phyloP scores from a whole-genome alignment of 2,797 vertebrate species.

The Dicrostonyx torquatus region DNA sequence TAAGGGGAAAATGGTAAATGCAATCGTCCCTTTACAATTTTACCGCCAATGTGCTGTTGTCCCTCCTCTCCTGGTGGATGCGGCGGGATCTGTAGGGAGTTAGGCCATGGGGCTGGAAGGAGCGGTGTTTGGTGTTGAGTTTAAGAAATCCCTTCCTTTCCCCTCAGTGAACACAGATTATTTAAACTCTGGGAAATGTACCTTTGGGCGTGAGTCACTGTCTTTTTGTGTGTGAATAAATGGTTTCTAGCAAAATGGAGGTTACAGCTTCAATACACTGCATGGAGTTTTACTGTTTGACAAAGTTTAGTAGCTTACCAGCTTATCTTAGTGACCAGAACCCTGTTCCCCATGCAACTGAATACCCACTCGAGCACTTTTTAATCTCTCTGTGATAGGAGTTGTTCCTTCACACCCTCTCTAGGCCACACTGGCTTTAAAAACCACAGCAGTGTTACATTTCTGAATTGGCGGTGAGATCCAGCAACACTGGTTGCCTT shows the following conservation, averaged over 20 bases:
- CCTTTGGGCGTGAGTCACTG: conserved; percentile 84
- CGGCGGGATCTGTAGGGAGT: conserved; percentile 82
- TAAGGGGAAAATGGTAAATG: conserved; percentile 87
- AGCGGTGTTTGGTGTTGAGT: conserved; percentile 82
- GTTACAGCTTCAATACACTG: conserved; percentile 84
- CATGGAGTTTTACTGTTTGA: conserved; percentile 83
- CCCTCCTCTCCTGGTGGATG: conserved; percentile 61
- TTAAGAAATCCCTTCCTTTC: conserved; percentile 74
- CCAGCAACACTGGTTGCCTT: conserved; percentile 71
- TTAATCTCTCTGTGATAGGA: conserved; percentile 35
- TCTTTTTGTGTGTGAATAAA: conserved; percentile 88
- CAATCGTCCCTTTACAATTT: conserved; percentile 85
- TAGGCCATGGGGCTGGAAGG: conserved; percentile 81
- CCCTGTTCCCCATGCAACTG: neutral
- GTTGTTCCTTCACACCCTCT: neutral
- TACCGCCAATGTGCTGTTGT: conserved; percentile 85
- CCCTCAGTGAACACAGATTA: conserved; percentile 83
- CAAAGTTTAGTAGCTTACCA: conserved; percentile 68
- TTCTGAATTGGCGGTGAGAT: conserved; percentile 35
- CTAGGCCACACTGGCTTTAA: conserved; percentile 18
- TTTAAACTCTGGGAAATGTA: conserved; percentile 87
- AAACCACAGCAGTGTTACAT: neutral
- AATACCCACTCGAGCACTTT: conserved; percentile 55
- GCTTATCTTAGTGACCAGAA: conserved; percentile 62
- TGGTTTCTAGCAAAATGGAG: conserved; percentile 88